These are phyloP conservation scores for Colletes gigas DNA, from an alignment of 1,140 invertebrate species.

Conservation along the genomic window DNA sequence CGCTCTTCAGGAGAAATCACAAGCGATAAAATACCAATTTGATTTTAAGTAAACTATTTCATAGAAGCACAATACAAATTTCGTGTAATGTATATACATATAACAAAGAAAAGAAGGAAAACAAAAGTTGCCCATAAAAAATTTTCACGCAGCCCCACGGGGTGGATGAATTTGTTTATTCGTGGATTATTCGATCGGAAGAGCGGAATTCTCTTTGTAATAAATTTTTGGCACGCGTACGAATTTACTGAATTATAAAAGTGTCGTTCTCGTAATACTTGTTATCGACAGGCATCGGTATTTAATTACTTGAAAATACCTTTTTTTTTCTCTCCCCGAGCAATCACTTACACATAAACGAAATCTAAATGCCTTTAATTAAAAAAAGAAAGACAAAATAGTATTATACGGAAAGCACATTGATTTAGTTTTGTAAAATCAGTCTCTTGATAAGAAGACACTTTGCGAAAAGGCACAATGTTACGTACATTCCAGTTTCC, in stretches of 20 bases:
- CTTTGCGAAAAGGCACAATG: slow-evolving; percentile 32
- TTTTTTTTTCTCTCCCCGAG: neutral
- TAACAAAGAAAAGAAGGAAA: neutral
- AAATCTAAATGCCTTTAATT: neutral
- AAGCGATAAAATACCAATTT: neutral
- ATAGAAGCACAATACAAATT: neutral
- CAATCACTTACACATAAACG: neutral
- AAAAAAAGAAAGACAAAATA: neutral
- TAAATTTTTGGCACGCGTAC: too few species aligned
- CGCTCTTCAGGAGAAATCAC: neutral
- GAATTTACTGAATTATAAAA: neutral
- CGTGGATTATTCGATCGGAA: too few species aligned
- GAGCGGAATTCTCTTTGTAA: too few species aligned
- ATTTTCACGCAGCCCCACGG: slow-evolving; percentile 1
- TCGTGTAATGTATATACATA: neutral
- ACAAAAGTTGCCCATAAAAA: neutral
- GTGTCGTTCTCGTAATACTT: neutral
- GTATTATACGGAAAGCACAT: neutral
- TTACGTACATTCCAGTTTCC: slow-evolving; percentile 39
- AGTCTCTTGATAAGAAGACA: slow-evolving; percentile 51
- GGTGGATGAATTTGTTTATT: too few species aligned
- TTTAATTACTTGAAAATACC: neutral
- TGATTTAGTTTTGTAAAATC: slow-evolving; percentile 36
- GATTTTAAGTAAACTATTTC: neutral
- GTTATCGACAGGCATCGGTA: neutral